Conservation (phyloP, 2,113 vertebrate genomes). For the Thymallus thymallus region DNA sequence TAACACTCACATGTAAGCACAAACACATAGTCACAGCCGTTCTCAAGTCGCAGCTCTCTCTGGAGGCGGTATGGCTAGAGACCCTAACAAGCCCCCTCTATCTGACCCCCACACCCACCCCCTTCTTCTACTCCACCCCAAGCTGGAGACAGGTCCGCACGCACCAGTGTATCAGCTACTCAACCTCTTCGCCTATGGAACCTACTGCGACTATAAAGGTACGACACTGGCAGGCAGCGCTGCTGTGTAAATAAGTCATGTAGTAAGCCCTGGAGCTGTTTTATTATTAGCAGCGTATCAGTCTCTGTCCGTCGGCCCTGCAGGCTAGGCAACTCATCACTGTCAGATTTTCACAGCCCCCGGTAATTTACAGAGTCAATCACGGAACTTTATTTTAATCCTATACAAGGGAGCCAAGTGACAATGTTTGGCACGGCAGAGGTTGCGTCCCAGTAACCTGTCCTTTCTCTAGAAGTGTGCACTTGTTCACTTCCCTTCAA, state of each 20-base stretch:
- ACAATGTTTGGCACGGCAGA: too few relatives aligned
- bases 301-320: background rate
- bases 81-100: background rate
- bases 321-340: background rate
- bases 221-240: constrained; percentile 40
- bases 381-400: background rate
- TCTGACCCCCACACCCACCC: background rate
- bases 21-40: background rate
- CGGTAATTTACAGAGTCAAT: background rate
- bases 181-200: constrained; percentile 94
- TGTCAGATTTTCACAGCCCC: background rate
- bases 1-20: constrained; percentile 32
- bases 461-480: too few relatives aligned
- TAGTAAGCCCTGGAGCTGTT: constrained; percentile 37
- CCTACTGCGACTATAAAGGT: constrained; percentile 95
- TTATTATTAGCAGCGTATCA: constrained; percentile 52
- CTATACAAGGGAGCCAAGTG: background rate
- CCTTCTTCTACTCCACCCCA: constrained; percentile 17
- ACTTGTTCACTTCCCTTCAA: too few relatives aligned
- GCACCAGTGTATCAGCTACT: constrained; percentile 90
- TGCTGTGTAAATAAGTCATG: constrained; percentile 63
- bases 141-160: constrained; percentile 91
- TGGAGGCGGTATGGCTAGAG: background rate
- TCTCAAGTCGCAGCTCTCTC: constrained; percentile 10
- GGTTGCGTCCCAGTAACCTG: too few relatives aligned